Percentiles rank a stretch among this genome's conserved stretches.
Conservation (phyloP, 2,113 vertebrate species). For the Hipposideros armiger region DNA sequence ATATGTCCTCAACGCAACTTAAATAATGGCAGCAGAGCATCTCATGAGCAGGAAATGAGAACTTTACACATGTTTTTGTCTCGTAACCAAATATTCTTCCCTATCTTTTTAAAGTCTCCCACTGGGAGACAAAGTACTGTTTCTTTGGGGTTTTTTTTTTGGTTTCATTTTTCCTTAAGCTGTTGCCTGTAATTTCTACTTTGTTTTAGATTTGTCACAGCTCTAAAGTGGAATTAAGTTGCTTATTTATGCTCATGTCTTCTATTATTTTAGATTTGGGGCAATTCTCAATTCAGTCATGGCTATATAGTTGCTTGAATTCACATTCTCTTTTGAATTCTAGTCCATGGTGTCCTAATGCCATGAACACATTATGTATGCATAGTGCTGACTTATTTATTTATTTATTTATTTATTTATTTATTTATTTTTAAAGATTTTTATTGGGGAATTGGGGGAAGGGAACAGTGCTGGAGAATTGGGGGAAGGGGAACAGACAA, state of each 20-base stretch:
- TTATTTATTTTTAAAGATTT: too few species aligned
- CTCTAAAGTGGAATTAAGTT: constrained; percentile 77
- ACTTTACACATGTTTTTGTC: constrained; percentile 85
- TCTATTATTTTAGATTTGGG: constrained; percentile 60
- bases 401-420: neutral
- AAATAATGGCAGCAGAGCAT: constrained; percentile 85
- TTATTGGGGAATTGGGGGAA: too few species aligned
- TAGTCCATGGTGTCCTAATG: neutral
- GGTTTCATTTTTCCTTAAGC: constrained; percentile 84
- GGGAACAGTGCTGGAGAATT: too few species aligned
- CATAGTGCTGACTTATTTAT: neutral
- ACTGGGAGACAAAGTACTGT: constrained; percentile 74
- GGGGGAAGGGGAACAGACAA: too few species aligned
- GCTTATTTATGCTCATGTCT: constrained; percentile 73
- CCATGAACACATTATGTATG: neutral
- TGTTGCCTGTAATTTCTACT: constrained; percentile 84
- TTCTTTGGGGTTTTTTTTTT: neutral
- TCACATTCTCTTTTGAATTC: neutral
- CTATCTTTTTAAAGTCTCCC: constrained; percentile 76
- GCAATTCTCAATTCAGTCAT: constrained; percentile 75
- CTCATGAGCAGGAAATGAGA: constrained; percentile 89
- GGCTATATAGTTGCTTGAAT: constrained; percentile 57
- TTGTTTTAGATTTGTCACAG: constrained; percentile 85
- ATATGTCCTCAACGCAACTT: constrained; percentile 81
- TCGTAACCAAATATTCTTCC: constrained; percentile 87